phyloP scores from a whole-genome alignment of 1,140 invertebrate species.

The Scaptomyza graminum region DNA sequence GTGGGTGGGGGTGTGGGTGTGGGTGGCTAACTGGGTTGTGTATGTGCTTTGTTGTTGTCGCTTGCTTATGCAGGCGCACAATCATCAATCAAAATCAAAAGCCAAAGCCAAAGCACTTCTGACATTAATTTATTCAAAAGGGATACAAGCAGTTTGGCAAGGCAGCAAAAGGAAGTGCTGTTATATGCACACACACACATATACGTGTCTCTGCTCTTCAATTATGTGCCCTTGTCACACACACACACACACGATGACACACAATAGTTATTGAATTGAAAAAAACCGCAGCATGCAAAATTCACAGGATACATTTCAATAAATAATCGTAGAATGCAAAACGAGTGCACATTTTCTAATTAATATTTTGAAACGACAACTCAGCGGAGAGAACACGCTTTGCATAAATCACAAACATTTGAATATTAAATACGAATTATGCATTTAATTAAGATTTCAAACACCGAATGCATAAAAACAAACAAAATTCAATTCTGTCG shows the following conservation, averaged over 20 bases:
- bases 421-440: conserved; percentile 81
- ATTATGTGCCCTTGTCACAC: conserved; percentile 47
- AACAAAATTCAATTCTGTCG: conserved; percentile 27
- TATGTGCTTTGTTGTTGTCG: conserved; percentile 34
- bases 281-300: conserved; percentile 41
- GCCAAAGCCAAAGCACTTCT: conserved; percentile 83
- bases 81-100: conserved; percentile 84
- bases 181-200: conserved; percentile 21
- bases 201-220: conserved; percentile 35
- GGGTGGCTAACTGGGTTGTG: too few species aligned
- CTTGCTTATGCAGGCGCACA: conserved; percentile 60
- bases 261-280: conserved; percentile 58
- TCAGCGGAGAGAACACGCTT: conserved; percentile 38
- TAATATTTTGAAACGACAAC: conserved; percentile 70
- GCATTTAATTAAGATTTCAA: conserved; percentile 80
- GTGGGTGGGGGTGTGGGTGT: conserved; percentile 10
- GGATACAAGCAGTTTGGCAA: conserved; percentile 73
- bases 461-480: conserved; percentile 26
- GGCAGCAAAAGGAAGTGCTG: conserved; percentile 19
- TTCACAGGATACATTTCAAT: conserved; percentile 21
- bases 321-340: conserved; percentile 17
- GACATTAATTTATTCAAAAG: conserved; percentile 84
- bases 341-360: conserved; percentile 50
- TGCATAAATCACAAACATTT: conserved; percentile 77
- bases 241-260: not conserved